phyloP scores from a whole-genome alignment of 35 echinoderm and acorn worm genomes.

The Strongylocentrotus purpuratus region DNA sequence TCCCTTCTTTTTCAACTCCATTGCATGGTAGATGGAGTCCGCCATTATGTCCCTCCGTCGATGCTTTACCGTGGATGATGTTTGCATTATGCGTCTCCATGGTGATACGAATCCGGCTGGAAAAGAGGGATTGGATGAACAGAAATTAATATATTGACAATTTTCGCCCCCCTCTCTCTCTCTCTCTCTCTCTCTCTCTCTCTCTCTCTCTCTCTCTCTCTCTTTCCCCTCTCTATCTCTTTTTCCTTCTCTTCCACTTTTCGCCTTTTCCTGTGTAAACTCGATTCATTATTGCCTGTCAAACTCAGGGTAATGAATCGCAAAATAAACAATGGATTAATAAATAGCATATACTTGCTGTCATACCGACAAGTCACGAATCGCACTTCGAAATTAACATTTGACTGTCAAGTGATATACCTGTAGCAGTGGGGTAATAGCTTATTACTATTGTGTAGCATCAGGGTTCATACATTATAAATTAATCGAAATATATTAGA shows the following conservation, averaged over 20 bases:
- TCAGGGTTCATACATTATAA: background rate
- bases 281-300: background rate
- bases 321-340: conserved; percentile 19
- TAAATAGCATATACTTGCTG: background rate
- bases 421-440: background rate
- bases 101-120: background rate
- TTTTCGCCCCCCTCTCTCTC: background rate
- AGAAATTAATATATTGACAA: background rate
- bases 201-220: background rate
- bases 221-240: background rate
- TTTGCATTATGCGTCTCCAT: background rate
- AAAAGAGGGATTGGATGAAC: background rate
- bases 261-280: background rate
- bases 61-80: background rate
- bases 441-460: background rate
- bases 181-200: background rate
- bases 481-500: no score
- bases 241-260: background rate
- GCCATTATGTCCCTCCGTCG: background rate
- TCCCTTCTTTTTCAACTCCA: background rate
- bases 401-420: background rate
- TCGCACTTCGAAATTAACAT: conserved; percentile 3
- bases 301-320: background rate
- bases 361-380: background rate
- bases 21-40: background rate